These are phyloP conservation scores for Sarcophaga subvicina DNA, from an alignment of 2,888 invertebrate genomes.

Conservation along the genomic window DNA sequence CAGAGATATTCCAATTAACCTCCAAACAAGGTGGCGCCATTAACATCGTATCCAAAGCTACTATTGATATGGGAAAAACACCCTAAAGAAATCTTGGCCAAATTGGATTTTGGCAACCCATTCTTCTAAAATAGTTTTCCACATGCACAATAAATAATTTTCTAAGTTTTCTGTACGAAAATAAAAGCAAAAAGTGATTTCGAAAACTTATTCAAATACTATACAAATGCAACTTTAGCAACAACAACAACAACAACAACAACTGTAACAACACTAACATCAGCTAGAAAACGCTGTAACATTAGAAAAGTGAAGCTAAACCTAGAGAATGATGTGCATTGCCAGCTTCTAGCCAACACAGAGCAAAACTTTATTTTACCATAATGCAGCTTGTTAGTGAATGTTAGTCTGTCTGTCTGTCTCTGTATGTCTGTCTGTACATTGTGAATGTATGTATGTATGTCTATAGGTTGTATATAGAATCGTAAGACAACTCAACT, in stretches of 20 bases:
- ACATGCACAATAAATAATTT: conserved; percentile 19
- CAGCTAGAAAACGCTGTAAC: neutral
- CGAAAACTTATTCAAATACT: conserved; percentile 59
- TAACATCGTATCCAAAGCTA: too few relatives aligned
- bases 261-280: neutral
- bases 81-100: too few relatives aligned
- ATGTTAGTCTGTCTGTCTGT: neutral
- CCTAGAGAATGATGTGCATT: conserved; percentile 32
- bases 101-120: neutral
- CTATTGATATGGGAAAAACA: too few relatives aligned
- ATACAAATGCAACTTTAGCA: conserved; percentile 37
- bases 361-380: conserved; percentile 64
- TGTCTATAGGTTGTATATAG: neutral
- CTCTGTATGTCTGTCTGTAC: too few relatives aligned
- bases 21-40: too few relatives aligned
- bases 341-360: conserved; percentile 51
- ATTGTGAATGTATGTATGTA: too few relatives aligned
- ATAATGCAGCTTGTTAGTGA: conserved; percentile 65
- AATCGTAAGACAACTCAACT: conserved; percentile 42
- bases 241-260: neutral
- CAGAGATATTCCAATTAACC: too few relatives aligned
- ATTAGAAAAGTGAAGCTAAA: conserved; percentile 5
- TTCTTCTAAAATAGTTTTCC: neutral
- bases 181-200: neutral
- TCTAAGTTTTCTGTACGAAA: conserved; percentile 16